Base-by-base conservation (phyloP, 2,888 invertebrate genomes). In the Pseudococcus viburni region DNA sequence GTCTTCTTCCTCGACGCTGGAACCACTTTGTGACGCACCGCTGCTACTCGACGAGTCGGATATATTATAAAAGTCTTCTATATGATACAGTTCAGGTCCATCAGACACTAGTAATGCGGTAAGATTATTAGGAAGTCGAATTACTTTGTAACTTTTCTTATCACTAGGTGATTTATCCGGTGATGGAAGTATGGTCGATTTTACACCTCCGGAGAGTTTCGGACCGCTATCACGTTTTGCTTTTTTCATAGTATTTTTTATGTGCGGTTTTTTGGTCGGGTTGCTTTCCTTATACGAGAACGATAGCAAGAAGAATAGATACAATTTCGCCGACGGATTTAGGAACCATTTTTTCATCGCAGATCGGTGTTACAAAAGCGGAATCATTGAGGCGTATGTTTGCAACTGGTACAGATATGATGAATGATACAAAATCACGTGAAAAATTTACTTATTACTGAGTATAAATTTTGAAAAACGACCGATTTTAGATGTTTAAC, bases 131-230 rank as follows among this genome's bases (percentile, higher is more conserved):
- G 80, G 17, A n/a, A 90, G 88, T 68, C 88, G 89, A 42, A 90
- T 90, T 39, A 90, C 90, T 73, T 90, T 89, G 91, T 96, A 96
- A 89, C 94, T 92, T 91, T 96, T 96, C 91, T 95, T 95, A 92
- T 96, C 96, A 90, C 94, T 94, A 88, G 93, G 93, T 85, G 96
- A 96, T 92, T 96, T 95, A 55, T 94, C 93, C 12, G 96, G 96
- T 90, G 92, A 92, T 6, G 91, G 90, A n/a, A 92, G 59, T 4
- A 77, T 39, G 22, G 68, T 85, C 0, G 73, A 15, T 84, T 84
- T 84, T 15, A 39, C 42, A 2, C 33, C 64, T 51, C 12, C 17
- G 12, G 73, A 6, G 6, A 17, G 73, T 17, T 73, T 73, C 17
- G 33, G 73, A 15, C 33, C 15, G 33, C 17, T 46, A 83, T 88